These are phyloP conservation scores for Philonicus albiceps DNA, from an alignment of 2,888 invertebrate species.

Conservation along the genomic window DNA sequence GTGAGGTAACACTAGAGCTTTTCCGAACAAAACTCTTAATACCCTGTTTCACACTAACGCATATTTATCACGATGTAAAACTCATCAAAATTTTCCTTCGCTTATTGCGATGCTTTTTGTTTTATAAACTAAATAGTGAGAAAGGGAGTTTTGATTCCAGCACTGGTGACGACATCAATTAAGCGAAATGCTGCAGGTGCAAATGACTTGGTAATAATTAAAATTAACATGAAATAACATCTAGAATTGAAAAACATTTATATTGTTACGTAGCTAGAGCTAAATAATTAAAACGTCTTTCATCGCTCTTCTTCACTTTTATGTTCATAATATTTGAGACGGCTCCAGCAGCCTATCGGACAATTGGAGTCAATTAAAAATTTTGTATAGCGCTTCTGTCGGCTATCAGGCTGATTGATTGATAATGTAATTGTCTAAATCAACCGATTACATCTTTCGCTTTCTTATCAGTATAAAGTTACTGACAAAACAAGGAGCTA, in stretches of 20 bases:
- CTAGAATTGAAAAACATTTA: neutral
- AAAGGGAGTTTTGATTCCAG: neutral
- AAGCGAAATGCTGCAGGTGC: conserved; percentile 10
- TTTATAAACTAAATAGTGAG: no score
- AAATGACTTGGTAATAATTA: neutral
- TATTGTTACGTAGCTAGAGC: neutral
- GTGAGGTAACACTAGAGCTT: neutral
- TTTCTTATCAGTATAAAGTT: neutral
- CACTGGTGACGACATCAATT: neutral
- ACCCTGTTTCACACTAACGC: neutral
- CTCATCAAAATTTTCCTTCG: neutral
- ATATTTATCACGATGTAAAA: conserved; percentile 15
- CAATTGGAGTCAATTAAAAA: neutral
- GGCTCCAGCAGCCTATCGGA: neutral
- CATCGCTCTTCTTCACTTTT: neutral
- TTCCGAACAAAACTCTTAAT: neutral
- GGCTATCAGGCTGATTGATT: neutral
- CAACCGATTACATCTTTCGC: neutral
- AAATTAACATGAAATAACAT: neutral
- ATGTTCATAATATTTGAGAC: neutral
- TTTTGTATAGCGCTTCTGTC: neutral
- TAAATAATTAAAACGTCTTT: neutral
- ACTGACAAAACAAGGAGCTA: neutral
- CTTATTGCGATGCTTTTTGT: neutral
- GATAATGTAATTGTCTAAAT: neutral